phyloP scores from a whole-genome alignment of 2,797 vertebrate species.

The Heterohyrax brucei region DNA sequence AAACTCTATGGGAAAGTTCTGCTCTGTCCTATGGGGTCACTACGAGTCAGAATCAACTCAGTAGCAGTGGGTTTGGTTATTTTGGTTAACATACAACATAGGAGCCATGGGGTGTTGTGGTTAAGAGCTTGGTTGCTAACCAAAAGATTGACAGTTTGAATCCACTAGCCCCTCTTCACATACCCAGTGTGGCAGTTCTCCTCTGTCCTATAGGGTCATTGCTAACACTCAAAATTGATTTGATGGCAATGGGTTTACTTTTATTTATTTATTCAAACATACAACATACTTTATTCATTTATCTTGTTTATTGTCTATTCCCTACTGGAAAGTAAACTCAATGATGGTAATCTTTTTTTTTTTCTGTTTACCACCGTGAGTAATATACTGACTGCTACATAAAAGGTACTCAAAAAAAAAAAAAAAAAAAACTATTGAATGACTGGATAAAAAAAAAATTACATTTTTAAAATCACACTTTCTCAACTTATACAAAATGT shows the following conservation, averaged over 20 bases:
- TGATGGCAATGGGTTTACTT: background rate
- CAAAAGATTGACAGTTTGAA: too few species aligned
- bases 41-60: too few species aligned
- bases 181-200: too few species aligned
- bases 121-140: too few species aligned
- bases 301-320: background rate
- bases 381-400: background rate
- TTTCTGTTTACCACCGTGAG: background rate
- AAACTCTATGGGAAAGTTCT: too few species aligned
- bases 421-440: background rate
- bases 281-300: background rate
- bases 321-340: background rate
- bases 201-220: too few species aligned
- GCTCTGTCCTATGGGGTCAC: too few species aligned
- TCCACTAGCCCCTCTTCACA: too few species aligned
- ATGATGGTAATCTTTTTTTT: background rate
- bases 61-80: background rate
- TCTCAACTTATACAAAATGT: background rate
- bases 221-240: too few species aligned
- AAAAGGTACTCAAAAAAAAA: background rate
- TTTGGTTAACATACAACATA: too few species aligned
- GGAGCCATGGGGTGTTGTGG: too few species aligned
- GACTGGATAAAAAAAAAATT: constrained; percentile 2
- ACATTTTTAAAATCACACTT: background rate
- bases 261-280: background rate